Evolutionary conservation across 2,888 invertebrate genomes (phyloP).

Genomic region (Epirrhoe alternata): DNA sequence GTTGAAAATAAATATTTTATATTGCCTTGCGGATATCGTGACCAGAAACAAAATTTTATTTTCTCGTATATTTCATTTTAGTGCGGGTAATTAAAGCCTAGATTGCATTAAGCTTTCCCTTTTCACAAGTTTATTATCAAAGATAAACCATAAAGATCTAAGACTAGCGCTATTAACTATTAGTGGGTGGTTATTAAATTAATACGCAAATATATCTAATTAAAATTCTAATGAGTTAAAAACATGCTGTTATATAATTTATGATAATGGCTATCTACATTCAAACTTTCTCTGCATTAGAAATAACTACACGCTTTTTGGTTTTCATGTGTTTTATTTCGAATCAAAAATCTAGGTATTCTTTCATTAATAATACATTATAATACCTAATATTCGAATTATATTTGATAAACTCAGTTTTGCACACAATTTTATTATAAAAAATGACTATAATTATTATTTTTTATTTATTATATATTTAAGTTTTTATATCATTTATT

Average conservation of each 20-base stretch:
- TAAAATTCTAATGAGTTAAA: slow-evolving; percentile 41
- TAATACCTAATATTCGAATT: no score
- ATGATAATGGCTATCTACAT: slow-evolving; percentile 38
- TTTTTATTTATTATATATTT: no score
- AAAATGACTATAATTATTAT: no score
- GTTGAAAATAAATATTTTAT: background rate
- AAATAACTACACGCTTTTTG: background rate
- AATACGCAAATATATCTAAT: slow-evolving; percentile 35
- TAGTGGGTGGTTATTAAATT: slow-evolving; percentile 28
- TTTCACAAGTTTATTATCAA: slow-evolving; percentile 28
- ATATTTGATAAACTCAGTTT: no score
- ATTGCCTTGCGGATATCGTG: slow-evolving; percentile 4
- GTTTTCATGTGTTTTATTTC: background rate
- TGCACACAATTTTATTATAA: no score
- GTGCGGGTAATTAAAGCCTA: slow-evolving; percentile 24
- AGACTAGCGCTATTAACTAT: slow-evolving; percentile 22
- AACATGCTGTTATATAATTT: slow-evolving; percentile 37
- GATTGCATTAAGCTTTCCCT: slow-evolving; percentile 25
- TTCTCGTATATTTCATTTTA: slow-evolving; percentile 17
- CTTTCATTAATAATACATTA: no score
- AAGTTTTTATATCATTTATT: no score
- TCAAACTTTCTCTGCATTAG: slow-evolving; percentile 37
- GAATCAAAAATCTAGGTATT: background rate
- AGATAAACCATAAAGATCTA: slow-evolving; percentile 34
- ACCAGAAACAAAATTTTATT: slow-evolving; percentile 3